Evolutionary conservation across 2,797 vertebrate species (phyloP).

Genomic region (Manis javanica): DNA sequence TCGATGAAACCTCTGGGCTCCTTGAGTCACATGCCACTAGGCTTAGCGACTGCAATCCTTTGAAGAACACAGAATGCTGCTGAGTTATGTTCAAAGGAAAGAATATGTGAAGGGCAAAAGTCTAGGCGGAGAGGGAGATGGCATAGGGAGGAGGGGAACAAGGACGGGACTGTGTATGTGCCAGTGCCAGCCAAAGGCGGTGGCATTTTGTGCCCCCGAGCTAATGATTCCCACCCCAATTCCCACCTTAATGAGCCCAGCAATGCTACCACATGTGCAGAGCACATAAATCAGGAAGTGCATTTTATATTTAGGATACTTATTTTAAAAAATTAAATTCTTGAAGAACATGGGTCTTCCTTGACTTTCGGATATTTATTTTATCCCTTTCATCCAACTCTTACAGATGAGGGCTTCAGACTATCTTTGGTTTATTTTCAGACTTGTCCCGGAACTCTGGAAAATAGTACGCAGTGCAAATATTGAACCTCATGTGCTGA

Average conservation of each 20-base stretch:
- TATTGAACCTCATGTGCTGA: not conserved
- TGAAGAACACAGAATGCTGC: not conserved
- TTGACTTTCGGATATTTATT: not conserved
- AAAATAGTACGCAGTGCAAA: constrained; percentile 22
- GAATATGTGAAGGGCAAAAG: not conserved
- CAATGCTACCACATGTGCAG: not conserved
- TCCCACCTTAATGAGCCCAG: not conserved
- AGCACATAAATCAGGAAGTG: not conserved
- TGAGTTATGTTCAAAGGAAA: not conserved
- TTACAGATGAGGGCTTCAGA: not conserved
- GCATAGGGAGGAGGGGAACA: not conserved
- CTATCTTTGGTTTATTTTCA: not conserved
- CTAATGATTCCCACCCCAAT: not conserved
- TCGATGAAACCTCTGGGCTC: not conserved
- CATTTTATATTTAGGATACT: not conserved
- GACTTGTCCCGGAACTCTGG: not conserved
- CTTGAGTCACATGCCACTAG: not conserved
- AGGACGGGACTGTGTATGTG: not conserved
- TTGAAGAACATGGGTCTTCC: not conserved
- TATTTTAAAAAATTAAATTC: not conserved
- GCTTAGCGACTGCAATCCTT: not conserved
- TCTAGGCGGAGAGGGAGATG: not conserved
- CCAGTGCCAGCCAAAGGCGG: not conserved
- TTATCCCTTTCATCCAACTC: not conserved
- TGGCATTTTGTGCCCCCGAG: not conserved